Percentiles rank a stretch among this genome's conserved stretches.
These are phyloP conservation scores for Callipepla californica DNA, from an alignment of 2,113 vertebrate species.

Conservation along the genomic window DNA sequence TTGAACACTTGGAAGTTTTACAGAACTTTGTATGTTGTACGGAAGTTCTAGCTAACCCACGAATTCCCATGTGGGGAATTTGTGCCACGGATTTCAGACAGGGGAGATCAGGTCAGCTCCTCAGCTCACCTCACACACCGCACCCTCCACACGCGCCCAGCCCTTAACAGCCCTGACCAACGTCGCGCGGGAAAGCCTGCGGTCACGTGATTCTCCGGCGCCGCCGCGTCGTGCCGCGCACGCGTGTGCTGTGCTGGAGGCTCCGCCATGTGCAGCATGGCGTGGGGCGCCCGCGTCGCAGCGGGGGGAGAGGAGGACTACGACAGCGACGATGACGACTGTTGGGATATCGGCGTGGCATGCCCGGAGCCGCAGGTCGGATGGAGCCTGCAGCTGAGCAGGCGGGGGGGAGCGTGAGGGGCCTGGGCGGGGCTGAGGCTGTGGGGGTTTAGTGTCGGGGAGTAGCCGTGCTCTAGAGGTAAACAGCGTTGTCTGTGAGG, in stretches of 20 bases:
- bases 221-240: not conserved
- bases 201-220: not conserved
- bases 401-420: too few species aligned
- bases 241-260: too few species aligned
- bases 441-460: accelerated
- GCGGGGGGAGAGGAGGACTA: conserved; percentile 72
- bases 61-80: not conserved
- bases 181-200: not conserved
- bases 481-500: accelerated
- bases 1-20: not conserved
- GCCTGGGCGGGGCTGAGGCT: not conserved
- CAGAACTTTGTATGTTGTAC: not conserved
- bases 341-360: conserved; percentile 73
- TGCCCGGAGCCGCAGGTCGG: conserved; percentile 49
- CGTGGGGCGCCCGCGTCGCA: not conserved
- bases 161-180: too few species aligned
- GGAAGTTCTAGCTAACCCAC: not conserved
- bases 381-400: not conserved
- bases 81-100: too few species aligned
- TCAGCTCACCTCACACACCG: too few species aligned
- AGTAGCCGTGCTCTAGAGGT: accelerated
- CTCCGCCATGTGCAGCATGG: accelerated
- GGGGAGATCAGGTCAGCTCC: too few species aligned
- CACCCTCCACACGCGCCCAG: too few species aligned
- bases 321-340: conserved; percentile 71